Conservation (phyloP, 64 coral and sea anemone species). For the Astreopora myriophthalma region DNA sequence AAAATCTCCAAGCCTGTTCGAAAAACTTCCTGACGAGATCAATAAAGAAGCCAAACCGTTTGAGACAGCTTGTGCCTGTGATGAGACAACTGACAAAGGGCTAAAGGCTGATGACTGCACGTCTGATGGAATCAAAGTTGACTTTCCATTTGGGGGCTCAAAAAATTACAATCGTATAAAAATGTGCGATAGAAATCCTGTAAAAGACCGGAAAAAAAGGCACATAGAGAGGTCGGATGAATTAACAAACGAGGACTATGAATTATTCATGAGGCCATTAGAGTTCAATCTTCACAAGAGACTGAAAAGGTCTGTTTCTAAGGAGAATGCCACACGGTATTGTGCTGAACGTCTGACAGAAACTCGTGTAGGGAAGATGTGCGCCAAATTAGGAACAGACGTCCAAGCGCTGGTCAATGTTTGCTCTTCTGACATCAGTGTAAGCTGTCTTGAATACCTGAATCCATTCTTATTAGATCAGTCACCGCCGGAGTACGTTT, state of each 20-base stretch:
- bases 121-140: background rate
- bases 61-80: background rate
- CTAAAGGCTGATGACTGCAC: background rate
- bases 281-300: background rate
- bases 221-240: background rate
- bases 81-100: background rate
- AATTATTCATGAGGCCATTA: background rate
- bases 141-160: background rate
- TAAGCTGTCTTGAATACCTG: no score
- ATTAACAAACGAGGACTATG: background rate
- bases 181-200: background rate
- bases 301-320: background rate
- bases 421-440: slow-evolving; percentile 1
- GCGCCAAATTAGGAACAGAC: slow-evolving; percentile 20
- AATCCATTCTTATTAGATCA: no score
- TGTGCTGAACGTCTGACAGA: background rate
- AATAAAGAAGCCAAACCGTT: background rate
- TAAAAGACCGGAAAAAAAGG: background rate
- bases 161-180: background rate
- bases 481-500: no score
- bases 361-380: background rate
- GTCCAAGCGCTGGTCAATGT: background rate
- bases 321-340: slow-evolving; percentile 7
- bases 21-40: background rate
- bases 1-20: background rate